Percentiles rank a stretch among this genome's conserved stretches.
These are phyloP conservation scores for Oreochromis spilurus DNA, from an alignment of 2,113 vertebrate species.

Conservation along the genomic window DNA sequence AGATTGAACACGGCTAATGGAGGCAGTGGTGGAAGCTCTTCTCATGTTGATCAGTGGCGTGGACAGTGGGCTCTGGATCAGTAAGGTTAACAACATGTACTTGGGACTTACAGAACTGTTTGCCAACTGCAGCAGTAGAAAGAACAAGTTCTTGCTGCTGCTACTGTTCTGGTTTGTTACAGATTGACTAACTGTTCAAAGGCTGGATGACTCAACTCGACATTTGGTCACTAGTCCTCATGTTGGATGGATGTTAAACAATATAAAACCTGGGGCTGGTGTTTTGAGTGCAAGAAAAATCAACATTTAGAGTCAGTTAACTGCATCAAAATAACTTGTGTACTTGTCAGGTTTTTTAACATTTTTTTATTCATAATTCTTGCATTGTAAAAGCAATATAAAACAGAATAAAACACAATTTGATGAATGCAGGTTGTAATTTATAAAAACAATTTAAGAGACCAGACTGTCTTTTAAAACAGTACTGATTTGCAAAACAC, in stretches of 20 bases:
- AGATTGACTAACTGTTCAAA: conserved; percentile 17
- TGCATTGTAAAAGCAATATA: neutral
- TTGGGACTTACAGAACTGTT: conserved; percentile 22
- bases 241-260: neutral
- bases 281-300: neutral
- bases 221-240: neutral
- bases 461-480: neutral
- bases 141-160: conserved; percentile 43
- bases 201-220: neutral
- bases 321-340: neutral
- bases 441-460: neutral
- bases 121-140: conserved; percentile 15
- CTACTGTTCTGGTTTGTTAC: conserved; percentile 41
- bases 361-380: neutral
- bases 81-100: conserved; percentile 48
- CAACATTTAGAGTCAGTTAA: neutral
- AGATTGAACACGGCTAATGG: conserved; percentile 5
- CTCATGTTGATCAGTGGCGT: conserved; percentile 12
- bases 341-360: neutral
- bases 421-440: neutral
- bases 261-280: neutral
- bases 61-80: conserved; percentile 36
- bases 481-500: neutral
- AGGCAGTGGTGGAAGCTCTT: neutral
- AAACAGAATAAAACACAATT: neutral